Evolutionary conservation across 2,888 invertebrate species (phyloP).

Genomic region (Rhamnusium bicolor): DNA sequence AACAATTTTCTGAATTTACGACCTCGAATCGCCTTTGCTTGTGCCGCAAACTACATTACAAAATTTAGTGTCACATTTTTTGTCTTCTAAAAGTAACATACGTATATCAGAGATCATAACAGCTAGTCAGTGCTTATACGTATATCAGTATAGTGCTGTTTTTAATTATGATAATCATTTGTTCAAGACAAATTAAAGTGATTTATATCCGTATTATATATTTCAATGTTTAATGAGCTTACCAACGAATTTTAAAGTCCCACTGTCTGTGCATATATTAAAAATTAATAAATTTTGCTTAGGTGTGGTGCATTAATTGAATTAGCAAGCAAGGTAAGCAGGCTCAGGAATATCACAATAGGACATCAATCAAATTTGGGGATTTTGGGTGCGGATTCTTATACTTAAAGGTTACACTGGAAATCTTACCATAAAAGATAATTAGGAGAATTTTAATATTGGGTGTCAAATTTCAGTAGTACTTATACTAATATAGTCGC

Average conservation of each 20-base stretch:
- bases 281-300: conserved; percentile 7
- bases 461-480: neutral
- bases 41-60: too few relatives aligned
- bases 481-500: neutral
- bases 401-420: conserved; percentile 19
- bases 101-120: too few relatives aligned
- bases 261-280: neutral
- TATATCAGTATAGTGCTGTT: too few relatives aligned
- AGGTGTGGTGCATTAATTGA: conserved; percentile 32
- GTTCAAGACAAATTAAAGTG: neutral
- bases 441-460: conserved; percentile 10
- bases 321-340: conserved; percentile 44
- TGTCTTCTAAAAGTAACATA: too few relatives aligned
- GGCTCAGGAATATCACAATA: conserved; percentile 42
- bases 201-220: neutral
- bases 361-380: conserved; percentile 45
- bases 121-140: too few relatives aligned
- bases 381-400: conserved; percentile 41
- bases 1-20: too few relatives aligned
- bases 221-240: neutral
- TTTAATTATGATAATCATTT: too few relatives aligned
- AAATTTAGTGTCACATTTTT: too few relatives aligned
- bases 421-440: conserved; percentile 21
- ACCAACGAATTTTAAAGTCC: neutral
- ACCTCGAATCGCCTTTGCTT: too few relatives aligned